These are phyloP conservation scores for Bombyx huttoni DNA, from an alignment of 2,888 invertebrate genomes.

Conservation along the genomic window DNA sequence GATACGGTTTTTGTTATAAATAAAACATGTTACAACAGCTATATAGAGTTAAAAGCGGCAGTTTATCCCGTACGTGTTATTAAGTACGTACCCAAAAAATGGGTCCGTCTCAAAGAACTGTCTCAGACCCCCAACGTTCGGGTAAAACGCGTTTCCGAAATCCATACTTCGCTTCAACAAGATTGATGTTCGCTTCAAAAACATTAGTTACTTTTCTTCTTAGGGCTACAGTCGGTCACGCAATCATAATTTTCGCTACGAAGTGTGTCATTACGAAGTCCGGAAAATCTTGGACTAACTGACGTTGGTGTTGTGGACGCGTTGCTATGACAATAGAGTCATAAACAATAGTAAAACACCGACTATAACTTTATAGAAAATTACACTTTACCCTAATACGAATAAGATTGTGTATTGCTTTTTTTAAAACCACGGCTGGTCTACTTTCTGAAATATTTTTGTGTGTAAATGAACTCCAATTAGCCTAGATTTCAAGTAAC, in stretches of 20 bases:
- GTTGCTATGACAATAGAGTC: conserved; percentile 44
- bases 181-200: not conserved
- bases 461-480: conserved; percentile 1
- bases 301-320: conserved; percentile 48
- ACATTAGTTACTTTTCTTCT: not conserved
- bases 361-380: conserved; percentile 8
- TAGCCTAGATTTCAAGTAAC: not conserved
- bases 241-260: conserved; percentile 46
- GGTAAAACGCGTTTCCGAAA: conserved; percentile 50
- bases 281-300: conserved; percentile 38
- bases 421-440: conserved; percentile 26
- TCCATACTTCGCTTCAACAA: conserved; percentile 45
- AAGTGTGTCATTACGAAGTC: conserved; percentile 38
- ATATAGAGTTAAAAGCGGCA: too few species aligned
- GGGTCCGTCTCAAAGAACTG: conserved; percentile 48
- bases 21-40: too few species aligned
- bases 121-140: conserved; percentile 47
- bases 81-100: conserved; percentile 39
- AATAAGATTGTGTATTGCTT: conserved; percentile 10
- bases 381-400: conserved; percentile 11
- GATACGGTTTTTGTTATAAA: too few species aligned
- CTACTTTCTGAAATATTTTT: conserved; percentile 25
- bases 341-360: conserved; percentile 29
- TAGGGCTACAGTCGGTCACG: conserved; percentile 16
- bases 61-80: not conserved